Base-by-base conservation (phyloP, 2,797 vertebrate species). In the Channallabes apus region DNA sequence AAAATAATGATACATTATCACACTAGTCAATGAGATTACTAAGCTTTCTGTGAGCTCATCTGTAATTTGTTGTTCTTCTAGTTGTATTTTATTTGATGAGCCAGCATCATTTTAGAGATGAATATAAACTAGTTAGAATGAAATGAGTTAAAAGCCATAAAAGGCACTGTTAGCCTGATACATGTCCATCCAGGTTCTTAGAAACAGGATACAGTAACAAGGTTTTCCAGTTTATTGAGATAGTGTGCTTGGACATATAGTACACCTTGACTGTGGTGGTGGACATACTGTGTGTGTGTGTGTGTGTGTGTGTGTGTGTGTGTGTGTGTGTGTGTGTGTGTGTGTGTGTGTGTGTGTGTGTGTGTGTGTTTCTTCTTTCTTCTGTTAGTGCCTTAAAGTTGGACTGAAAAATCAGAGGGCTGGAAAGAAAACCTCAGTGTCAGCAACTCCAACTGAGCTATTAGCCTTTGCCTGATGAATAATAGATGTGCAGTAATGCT, bases 401-500 rank as follows among this genome's bases (percentile, higher is more conserved):
- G 84, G 35, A 38, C 56, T 86, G 59, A 58, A 90, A 80, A 91
- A 92, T 93, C 86, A 91, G 87, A 84, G 41, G 11, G 85, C 82
- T 87, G 86, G 85, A 82, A 88, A 87, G 88, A 88, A 91, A 91
- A 88, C 88, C 82, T 89, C 61, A 62, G 91, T 90, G 92, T 94
- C 93, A 93, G 93, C 92, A 65, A 88, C 92, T 91, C 85, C 88
- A 91, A 84, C 85, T 77, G 84, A 87, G 85, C 91, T 89, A 94
- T 94, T 93, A 93, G 87, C 89, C 91, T 91, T 91, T 87, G 88
- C 89, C 89, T 94, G 86, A 89, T 95, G 89, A 94, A 94, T 95
- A 94, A 95, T 95, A 93, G 91, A 94, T 94, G 88, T 89, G 90
- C 91, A 88, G 90, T 94, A 94, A 95, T 94, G 91, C 83, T 69